phyloP scores from a whole-genome alignment of 1,140 invertebrate genomes.

The Heliconius hermathena region DNA sequence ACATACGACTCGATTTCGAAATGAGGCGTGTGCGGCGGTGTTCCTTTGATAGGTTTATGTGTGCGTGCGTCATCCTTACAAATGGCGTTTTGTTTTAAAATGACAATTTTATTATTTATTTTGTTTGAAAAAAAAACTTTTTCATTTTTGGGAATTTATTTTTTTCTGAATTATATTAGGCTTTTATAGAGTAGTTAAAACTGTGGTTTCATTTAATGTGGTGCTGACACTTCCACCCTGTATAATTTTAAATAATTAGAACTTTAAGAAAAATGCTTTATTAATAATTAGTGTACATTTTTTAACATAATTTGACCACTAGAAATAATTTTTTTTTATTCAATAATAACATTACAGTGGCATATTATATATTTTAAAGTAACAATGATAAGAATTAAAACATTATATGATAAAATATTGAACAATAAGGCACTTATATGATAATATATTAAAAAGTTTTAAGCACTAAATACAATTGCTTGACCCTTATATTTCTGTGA shows the following conservation, averaged over 20 bases:
- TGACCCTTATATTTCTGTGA: neutral
- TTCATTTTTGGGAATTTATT: no score
- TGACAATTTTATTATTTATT: no score
- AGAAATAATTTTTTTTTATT: neutral
- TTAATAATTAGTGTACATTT: constrained; percentile 7
- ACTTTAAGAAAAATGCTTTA: neutral
- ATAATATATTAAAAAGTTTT: neutral
- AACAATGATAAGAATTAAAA: constrained; percentile 7
- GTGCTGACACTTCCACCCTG: no score
- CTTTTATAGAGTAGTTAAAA: no score
- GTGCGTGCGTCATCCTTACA: no score
- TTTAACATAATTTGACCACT: neutral
- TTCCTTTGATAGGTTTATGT: no score
- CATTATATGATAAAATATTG: neutral
- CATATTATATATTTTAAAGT: neutral
- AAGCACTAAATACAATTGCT: neutral
- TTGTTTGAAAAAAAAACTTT: no score
- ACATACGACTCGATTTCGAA: no score
- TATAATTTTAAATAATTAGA: neutral
- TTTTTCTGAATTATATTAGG: no score
- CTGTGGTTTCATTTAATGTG: no score
- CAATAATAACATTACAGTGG: neutral
- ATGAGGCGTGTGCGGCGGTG: no score
- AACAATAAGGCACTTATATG: constrained; percentile 9
- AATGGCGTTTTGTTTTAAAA: no score